Base-by-base conservation (phyloP, 2,888 invertebrate species). In the Ormyrus nitidulus region DNA sequence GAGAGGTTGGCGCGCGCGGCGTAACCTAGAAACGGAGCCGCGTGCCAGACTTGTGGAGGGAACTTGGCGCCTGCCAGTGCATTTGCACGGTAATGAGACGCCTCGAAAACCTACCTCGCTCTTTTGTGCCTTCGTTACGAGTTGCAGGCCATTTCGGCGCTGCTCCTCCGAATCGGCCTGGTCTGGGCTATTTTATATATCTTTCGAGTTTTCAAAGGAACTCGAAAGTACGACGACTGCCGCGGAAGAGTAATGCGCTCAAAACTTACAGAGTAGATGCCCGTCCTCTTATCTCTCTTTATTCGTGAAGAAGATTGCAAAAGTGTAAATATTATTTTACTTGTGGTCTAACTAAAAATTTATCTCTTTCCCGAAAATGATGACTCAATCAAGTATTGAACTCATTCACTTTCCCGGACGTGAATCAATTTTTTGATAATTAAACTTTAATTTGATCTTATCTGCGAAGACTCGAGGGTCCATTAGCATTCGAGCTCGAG, bases 41-140 rank as follows among this genome's bases (percentile, higher is more conserved):
- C 19, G 66, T 10, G 68, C 11, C 54, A 69, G 7, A 34, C 34
- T 34, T 2, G n/a, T 46, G 11, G 54, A 53, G 61, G 44, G 51
- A 49, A 9, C 34, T n/a, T 44, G 62, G 72, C 72, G 72, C 72
- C 72, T 62, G 56, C 72, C 13, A 62, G 72, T 72, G 73, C 73
- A 73, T 73, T 73, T 73, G 73, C 64, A 64, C 44, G 62, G 54
- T 73, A 73, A 73, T 73, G 73, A 73, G 62, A 64, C 54, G 72
- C 62, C 73, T 73, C 64, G 62, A 72, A 53, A 34, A 11, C 13
- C 62, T 13, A 56, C 56, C 8, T 46, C 58, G 9, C 0, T 7
- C 61, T 11, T 61, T 62, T 11, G 6, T 46, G 6, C n/a, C n/a
- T 58, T 58, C 58, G 11, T 34, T 46, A 5, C 2, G 62, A 7